Conservation (phyloP, 1,140 invertebrate genomes). For the Thaumatotibia leucotreta region DNA sequence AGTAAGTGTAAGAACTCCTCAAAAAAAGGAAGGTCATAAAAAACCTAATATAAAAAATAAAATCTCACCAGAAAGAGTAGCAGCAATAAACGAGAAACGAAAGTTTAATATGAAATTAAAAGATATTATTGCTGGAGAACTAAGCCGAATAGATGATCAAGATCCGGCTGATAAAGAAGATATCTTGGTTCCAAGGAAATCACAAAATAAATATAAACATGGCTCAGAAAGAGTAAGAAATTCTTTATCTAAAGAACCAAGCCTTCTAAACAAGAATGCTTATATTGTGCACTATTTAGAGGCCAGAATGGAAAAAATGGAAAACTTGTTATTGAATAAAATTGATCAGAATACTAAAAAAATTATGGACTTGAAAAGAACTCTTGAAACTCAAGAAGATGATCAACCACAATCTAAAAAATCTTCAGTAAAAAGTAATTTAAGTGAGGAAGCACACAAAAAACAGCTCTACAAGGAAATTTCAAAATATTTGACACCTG, state of each 20-base stretch:
- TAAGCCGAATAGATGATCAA: slow-evolving; percentile 39
- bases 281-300: slow-evolving; percentile 50
- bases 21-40: neutral
- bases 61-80: slow-evolving; percentile 48
- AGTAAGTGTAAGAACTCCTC: neutral
- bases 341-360: slow-evolving; percentile 59
- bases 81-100: slow-evolving; percentile 57
- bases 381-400: slow-evolving; percentile 17
- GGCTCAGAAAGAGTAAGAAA: slow-evolving; percentile 16
- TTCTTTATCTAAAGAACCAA: slow-evolving; percentile 24
- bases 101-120: slow-evolving; percentile 63
- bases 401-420: slow-evolving; percentile 23
- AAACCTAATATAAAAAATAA: slow-evolving; percentile 25
- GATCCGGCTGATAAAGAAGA: slow-evolving; percentile 15
- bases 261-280: slow-evolving; percentile 31
- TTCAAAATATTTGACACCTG: slow-evolving; percentile 53
- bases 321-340: slow-evolving; percentile 51
- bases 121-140: slow-evolving; percentile 49
- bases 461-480: slow-evolving; percentile 54
- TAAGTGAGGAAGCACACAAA: slow-evolving; percentile 45
- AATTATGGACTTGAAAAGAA: slow-evolving; percentile 46
- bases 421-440: slow-evolving; percentile 31
- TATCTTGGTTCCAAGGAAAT: neutral
- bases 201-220: slow-evolving; percentile 13
- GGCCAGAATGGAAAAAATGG: slow-evolving; percentile 54